phyloP scores from a whole-genome alignment of 2,888 invertebrate species.

The Plebejus anna region DNA sequence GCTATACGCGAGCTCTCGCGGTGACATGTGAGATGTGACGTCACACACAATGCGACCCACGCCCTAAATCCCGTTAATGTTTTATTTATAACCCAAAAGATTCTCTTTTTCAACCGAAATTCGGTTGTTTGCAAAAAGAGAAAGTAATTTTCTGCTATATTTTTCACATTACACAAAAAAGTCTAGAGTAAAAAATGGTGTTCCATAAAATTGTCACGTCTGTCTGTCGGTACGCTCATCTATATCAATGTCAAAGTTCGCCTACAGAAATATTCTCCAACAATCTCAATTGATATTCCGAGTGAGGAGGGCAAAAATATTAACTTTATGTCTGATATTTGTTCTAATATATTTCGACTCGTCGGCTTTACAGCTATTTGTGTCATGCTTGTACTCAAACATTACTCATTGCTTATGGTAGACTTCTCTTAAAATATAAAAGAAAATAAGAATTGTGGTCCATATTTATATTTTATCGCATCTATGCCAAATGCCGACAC shows the following conservation, averaged over 20 bases:
- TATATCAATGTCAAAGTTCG: constrained; percentile 28
- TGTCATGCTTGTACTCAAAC: background rate
- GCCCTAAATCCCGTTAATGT: background rate
- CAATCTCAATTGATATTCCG: constrained; percentile 27
- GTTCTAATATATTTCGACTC: background rate
- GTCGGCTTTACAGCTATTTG: background rate
- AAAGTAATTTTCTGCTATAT: constrained; percentile 20
- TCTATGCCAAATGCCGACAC: too few relatives aligned
- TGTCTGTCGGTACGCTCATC: constrained; percentile 18
- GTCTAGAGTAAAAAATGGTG: constrained; percentile 17
- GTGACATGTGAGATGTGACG: background rate
- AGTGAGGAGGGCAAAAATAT: constrained; percentile 14
- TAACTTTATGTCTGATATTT: constrained; percentile 3
- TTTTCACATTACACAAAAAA: constrained; percentile 4
- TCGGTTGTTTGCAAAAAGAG: background rate
- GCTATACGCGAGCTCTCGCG: background rate
- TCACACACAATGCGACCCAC: constrained; percentile 8
- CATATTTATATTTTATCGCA: too few relatives aligned
- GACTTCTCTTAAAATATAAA: too few relatives aligned
- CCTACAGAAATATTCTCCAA: constrained; percentile 19
- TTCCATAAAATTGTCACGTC: constrained; percentile 28
- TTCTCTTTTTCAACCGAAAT: background rate
- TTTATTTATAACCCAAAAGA: constrained; percentile 10
- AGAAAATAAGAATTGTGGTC: too few relatives aligned
- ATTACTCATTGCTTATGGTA: background rate